Conservation (phyloP, 2,797 vertebrate genomes). For the Coreius guichenoti region DNA sequence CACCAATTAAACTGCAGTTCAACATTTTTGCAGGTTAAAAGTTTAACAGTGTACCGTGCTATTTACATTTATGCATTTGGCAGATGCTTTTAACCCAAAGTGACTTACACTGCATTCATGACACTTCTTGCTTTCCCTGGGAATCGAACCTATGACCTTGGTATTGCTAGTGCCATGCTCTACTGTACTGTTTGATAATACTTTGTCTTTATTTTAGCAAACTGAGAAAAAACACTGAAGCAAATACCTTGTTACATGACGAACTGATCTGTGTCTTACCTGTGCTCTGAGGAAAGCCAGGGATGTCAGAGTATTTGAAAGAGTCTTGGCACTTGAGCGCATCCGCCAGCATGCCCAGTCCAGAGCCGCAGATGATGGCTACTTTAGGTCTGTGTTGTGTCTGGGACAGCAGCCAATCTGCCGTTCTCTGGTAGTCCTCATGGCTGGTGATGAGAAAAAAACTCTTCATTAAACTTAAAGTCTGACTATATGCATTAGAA, state of each 20-base stretch:
- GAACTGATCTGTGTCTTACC: conserved; percentile 66
- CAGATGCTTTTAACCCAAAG: not conserved
- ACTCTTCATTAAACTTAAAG: not conserved
- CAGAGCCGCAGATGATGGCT: conserved; percentile 85
- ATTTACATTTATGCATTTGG: not conserved
- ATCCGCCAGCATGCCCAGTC: conserved; percentile 82
- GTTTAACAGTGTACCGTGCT: not conserved
- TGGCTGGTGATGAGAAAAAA: conserved; percentile 67
- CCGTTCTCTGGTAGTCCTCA: conserved; percentile 81
- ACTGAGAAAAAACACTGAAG: not conserved
- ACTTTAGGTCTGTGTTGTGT: conserved; percentile 81
- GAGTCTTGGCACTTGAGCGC: conserved; percentile 76
- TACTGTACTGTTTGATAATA: not conserved
- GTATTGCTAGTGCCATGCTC: not conserved
- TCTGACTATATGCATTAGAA: not conserved
- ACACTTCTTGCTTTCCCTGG: not conserved
- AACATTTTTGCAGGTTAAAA: not conserved
- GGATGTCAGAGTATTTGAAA: conserved; percentile 81
- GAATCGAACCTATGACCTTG: not conserved
- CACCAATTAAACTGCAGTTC: not conserved
- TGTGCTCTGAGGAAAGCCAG: conserved; percentile 85
- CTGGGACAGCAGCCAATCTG: conserved; percentile 81
- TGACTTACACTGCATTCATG: not conserved
- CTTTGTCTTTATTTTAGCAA: not conserved
- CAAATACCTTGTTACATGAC: not conserved